Base-by-base conservation (phyloP, 2,113 vertebrate species). In the Mellivora capensis region DNA sequence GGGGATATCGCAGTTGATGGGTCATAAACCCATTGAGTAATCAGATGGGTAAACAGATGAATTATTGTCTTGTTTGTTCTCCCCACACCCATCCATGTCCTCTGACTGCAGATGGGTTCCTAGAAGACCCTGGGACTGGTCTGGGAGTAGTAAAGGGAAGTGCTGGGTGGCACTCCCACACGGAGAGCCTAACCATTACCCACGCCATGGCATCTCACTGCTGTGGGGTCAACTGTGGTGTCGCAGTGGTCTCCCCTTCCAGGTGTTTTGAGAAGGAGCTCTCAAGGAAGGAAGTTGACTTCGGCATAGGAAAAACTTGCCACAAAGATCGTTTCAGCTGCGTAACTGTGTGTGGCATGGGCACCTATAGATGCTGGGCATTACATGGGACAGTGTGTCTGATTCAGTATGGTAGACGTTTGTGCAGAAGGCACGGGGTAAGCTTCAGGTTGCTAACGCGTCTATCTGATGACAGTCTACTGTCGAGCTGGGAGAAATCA, bases 311-410 rank as follows among this genome's bases (percentile, higher is more conserved):
- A 67, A 79, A 47, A n/a, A 8, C 37, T 44, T 74, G 14, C 25
- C 15, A 14, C 6, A 49, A 42, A 61, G 81, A n/a, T 62, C 29
- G 6, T 62, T 18, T 82, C 72, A 52, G 17, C 14, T 1, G 57
- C 11, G 0, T 29, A 3, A 2, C 21, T 15, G 1, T 15, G 1
- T 94, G 6, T 21, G 57, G 18, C 39, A 0, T 6, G 21, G 25
- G 29, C 25, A 7, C 47, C 4, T 3, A 18, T 3, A 72, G 20
- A 39, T 37, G 42, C 52, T 2, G 6, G 37, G 6, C 23, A 3
- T 17, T 23, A 9, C 29, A 0, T 0, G 7, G 54, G 47, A 4
- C 34, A 4, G 2, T 0, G 0, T 15, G 27, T 29, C 23, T 18
- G 7, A 3, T 21, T 81, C 80, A 10, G 0, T 25, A 3, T 82